Base-by-base conservation (phyloP, 1,140 invertebrate genomes). In the Drosophila arizonae region DNA sequence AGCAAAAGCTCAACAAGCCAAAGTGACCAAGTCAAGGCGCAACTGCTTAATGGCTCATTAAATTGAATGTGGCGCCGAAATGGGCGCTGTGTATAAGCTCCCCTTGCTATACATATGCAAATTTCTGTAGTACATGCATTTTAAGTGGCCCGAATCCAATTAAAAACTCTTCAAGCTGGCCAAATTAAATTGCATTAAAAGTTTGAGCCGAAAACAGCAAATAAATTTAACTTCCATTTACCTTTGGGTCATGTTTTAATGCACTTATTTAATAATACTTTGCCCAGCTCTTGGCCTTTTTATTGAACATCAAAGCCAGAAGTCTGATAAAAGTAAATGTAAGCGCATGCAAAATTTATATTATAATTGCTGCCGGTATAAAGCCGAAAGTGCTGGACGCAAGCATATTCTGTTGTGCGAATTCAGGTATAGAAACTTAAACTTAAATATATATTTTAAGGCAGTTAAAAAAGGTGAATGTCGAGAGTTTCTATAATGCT, bases 11-110 rank as follows among this genome's bases (percentile, higher is more conserved):
- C 36, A 61, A 72, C 33, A 70, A 51, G 45, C 51, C 58, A 82
- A 82, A 72, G 67, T 68, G 57, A 48, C 52, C 70, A 77, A 85
- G 77, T 77, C 74, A 33, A 33, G 48, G 6, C 13, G 21, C 45
- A 36, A 30, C 52, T 54, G 39, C 71, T 77, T 77, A 88, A 87
- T 79, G 76, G 67, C 66, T 66, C 86, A 88, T 88, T 88, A 77
- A 79, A 69, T 77, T 88, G 82, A 64, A 82, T 87, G 84, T 79
- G 81, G 64, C 56, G 36, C 33, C 54, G 33, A 69, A 69, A 70
- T 54, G 21, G 45, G 45, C 69, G 21, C 62, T 9, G 15, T 36
- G 45, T n/a, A 55, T 63, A 39, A 36, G 13, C 62, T 33, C 26
- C 51, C 21, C 63, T 57, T 57, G 57, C 58, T 63, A 75, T 68